phyloP scores from a whole-genome alignment of 2,888 invertebrate species.

The Cataglyphis albicans region DNA sequence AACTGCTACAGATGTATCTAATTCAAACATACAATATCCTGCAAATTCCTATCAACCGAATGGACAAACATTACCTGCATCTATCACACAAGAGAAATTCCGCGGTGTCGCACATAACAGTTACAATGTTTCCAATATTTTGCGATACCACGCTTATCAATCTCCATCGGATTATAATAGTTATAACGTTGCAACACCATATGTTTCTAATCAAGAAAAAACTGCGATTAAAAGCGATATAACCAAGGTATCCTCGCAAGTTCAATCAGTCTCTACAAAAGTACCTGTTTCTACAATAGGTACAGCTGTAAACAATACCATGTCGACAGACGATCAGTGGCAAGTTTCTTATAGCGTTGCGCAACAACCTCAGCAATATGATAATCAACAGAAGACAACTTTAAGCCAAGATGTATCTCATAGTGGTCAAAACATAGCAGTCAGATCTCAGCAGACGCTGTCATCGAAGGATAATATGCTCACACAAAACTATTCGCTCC shows the following conservation, averaged over 20 bases:
- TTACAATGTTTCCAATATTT: slow-evolving; percentile 58
- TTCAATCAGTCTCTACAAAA: slow-evolving; percentile 42
- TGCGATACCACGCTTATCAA: slow-evolving; percentile 69
- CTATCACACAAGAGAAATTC: slow-evolving; percentile 62
- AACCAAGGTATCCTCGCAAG: slow-evolving; percentile 33
- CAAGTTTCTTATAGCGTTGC: slow-evolving; percentile 47
- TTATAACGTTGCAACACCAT: slow-evolving; percentile 62
- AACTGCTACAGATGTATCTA: slow-evolving; percentile 42
- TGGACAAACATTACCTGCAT: slow-evolving; percentile 58
- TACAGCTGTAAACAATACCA: background rate
- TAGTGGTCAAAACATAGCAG: slow-evolving; percentile 18
- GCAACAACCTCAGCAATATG: slow-evolving; percentile 66
- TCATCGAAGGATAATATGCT: slow-evolving; percentile 45
- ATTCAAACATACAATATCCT: slow-evolving; percentile 54
- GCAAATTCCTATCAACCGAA: slow-evolving; percentile 58
- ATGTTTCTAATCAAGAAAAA: slow-evolving; percentile 59
- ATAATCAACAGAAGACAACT: slow-evolving; percentile 53
- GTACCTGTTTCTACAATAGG: slow-evolving; percentile 40
- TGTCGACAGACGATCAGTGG: slow-evolving; percentile 37
- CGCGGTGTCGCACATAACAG: slow-evolving; percentile 47
- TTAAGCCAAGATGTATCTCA: slow-evolving; percentile 41
- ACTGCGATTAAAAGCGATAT: slow-evolving; percentile 13
- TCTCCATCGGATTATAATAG: slow-evolving; percentile 57
- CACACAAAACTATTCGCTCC: slow-evolving; percentile 60
- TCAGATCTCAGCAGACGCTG: slow-evolving; percentile 50